These are phyloP conservation scores for Scolanthus callimorphus DNA, from an alignment of 92 coral and sea anemone genomes.

Conservation along the genomic window DNA sequence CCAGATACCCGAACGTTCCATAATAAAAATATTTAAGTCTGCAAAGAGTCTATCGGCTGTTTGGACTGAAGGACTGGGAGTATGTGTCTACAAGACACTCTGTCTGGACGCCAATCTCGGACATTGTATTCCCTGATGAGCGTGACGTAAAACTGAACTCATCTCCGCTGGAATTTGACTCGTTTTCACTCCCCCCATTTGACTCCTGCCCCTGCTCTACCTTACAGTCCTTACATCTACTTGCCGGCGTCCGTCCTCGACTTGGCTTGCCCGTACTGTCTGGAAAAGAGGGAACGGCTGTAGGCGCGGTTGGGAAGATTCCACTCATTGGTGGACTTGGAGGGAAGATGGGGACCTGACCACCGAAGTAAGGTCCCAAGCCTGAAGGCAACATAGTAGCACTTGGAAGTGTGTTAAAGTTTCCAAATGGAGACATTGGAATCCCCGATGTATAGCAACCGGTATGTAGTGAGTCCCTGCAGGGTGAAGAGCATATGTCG, in stretches of 20 bases:
- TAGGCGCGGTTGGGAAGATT: neutral
- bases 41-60: neutral
- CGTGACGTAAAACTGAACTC: constrained; percentile 25
- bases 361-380: constrained; percentile 2
- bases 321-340: constrained; percentile 7
- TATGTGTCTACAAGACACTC: neutral
- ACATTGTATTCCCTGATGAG: constrained; percentile 22
- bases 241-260: neutral
- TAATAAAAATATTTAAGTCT: too few relatives aligned
- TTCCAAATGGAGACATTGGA: constrained; percentile 32
- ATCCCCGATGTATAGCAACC: constrained; percentile 65
- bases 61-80: neutral
- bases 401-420: constrained; percentile 9
- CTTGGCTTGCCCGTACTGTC: constrained; percentile 9
- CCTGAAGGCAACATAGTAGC: constrained; percentile 20
- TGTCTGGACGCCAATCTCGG: constrained; percentile 24
- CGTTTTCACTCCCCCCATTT: constrained; percentile 26
- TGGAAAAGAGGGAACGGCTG: neutral
- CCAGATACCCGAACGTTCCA: too few relatives aligned
- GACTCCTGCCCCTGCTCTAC: constrained; percentile 18
- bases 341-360: neutral
- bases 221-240: constrained; percentile 10
- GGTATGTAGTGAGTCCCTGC: constrained; percentile 91
- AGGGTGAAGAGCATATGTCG: constrained; percentile 83
- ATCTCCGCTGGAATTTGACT: constrained; percentile 15